These are phyloP conservation scores for Rhadinocentrus ornatus DNA, from an alignment of 2,797 vertebrate genomes.

Conservation along the genomic window DNA sequence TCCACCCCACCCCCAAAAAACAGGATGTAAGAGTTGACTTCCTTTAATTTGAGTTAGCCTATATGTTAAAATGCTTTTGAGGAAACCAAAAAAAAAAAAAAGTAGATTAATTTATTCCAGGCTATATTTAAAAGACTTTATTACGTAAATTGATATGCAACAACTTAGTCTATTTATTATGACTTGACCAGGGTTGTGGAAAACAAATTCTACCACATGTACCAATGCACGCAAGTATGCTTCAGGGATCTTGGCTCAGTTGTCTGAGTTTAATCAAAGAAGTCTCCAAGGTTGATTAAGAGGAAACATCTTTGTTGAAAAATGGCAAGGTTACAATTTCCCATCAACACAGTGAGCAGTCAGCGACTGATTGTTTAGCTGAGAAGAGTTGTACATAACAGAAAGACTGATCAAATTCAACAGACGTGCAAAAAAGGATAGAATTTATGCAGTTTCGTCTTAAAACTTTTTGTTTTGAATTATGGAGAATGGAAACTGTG, in stretches of 20 bases:
- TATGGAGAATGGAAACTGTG: neutral
- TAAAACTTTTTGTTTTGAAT: constrained; percentile 10
- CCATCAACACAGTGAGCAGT: constrained; percentile 4
- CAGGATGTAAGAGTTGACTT: neutral
- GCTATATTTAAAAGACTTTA: neutral
- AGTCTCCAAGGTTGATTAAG: constrained; percentile 32
- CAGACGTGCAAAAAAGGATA: neutral
- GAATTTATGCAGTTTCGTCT: neutral
- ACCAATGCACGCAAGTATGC: constrained; percentile 5
- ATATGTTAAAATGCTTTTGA: neutral
- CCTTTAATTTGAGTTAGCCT: neutral
- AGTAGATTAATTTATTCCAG: neutral
- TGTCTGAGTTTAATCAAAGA: constrained; percentile 57
- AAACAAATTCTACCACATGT: neutral
- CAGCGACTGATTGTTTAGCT: neutral
- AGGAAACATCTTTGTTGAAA: constrained; percentile 73
- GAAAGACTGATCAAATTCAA: neutral
- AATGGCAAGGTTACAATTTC: constrained; percentile 62
- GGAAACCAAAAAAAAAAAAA: neutral
- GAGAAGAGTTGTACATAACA: neutral
- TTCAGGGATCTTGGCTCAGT: constrained; percentile 23
- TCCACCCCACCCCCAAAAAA: neutral
- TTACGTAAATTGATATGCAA: neutral
- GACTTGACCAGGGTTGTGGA: neutral
- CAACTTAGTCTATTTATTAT: neutral